phyloP scores from a whole-genome alignment of 2,797 vertebrate genomes.

The Knipowitschia caucasica region DNA sequence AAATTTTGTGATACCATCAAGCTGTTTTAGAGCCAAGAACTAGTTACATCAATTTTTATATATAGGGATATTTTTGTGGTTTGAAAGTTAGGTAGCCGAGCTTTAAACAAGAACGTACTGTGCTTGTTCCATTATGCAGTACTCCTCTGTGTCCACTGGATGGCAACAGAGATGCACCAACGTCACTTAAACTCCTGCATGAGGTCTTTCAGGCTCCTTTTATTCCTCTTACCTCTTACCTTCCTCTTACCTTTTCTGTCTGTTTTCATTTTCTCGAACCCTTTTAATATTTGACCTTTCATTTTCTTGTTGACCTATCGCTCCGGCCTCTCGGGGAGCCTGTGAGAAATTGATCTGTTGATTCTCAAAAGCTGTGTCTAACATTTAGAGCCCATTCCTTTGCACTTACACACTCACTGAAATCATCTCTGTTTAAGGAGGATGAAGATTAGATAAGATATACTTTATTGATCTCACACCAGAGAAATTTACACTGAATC shows the following conservation, averaged over 20 bases:
- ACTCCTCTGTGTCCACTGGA: conserved; percentile 56
- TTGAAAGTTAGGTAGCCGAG: no score
- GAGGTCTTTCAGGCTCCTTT: neutral
- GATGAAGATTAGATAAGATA: no score
- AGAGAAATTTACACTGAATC: no score
- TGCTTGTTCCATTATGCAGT: neutral
- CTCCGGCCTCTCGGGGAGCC: neutral
- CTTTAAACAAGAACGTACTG: no score
- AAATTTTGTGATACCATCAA: no score
- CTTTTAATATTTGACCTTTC: conserved; percentile 8
- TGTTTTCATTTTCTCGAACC: conserved; percentile 3
- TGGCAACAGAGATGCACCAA: conserved; percentile 58
- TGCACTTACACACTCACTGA: neutral
- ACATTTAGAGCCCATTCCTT: conserved; percentile 3
- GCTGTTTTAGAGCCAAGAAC: no score
- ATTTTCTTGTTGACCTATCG: neutral
- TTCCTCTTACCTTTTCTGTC: conserved; percentile 6
- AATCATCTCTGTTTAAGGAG: no score
- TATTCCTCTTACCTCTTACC: conserved; percentile 1
- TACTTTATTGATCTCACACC: no score
- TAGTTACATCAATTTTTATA: no score
- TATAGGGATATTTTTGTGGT: no score
- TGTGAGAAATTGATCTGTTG: neutral
- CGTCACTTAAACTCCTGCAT: neutral
- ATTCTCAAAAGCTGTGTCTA: neutral